Evolutionary conservation across 2,888 invertebrate species (phyloP).

Genomic region (Drosophila birchii): DNA sequence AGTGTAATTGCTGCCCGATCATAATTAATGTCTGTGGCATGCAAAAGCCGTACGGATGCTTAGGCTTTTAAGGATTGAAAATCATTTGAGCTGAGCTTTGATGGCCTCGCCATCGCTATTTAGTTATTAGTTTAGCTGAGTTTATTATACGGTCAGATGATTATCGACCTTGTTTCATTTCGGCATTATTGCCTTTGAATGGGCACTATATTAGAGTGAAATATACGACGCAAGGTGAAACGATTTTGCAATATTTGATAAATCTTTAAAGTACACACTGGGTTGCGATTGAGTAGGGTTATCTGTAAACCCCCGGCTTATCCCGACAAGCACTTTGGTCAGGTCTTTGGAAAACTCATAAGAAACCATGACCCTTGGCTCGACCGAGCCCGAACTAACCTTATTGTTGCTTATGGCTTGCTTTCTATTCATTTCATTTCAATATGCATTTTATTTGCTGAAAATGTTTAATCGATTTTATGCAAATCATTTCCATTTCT

Average conservation of each 20-base stretch:
- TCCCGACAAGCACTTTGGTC: conserved; percentile 24
- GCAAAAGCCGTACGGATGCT: conserved; percentile 6
- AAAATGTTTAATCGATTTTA: conserved; percentile 77
- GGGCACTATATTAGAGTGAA: neutral
- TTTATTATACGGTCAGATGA: conserved; percentile 11
- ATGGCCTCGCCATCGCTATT: conserved; percentile 4
- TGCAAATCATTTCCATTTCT: conserved; percentile 74
- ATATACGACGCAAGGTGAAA: conserved; percentile 21
- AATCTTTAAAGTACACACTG: conserved; percentile 40
- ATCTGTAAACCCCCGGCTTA: neutral
- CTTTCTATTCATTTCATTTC: conserved; percentile 58
- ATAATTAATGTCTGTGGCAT: conserved; percentile 25
- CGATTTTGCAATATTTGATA: conserved; percentile 39
- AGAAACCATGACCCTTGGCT: conserved; percentile 27
- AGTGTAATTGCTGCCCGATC: conserved; percentile 25
- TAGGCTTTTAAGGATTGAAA: conserved; percentile 31
- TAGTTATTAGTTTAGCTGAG: conserved; percentile 10
- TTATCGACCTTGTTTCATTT: conserved; percentile 17
- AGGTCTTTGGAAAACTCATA: conserved; percentile 1
- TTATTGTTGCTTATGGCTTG: conserved; percentile 29
- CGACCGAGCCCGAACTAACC: conserved; percentile 4
- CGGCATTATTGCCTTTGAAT: conserved; percentile 27
- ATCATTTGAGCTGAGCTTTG: conserved; percentile 14
- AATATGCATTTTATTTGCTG: conserved; percentile 70
- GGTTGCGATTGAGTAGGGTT: neutral